Evolutionary conservation across 2,888 invertebrate species (phyloP), one percentile per base, ranked within the genome.

Genomic region (Rhodophaea formosa): DNA sequence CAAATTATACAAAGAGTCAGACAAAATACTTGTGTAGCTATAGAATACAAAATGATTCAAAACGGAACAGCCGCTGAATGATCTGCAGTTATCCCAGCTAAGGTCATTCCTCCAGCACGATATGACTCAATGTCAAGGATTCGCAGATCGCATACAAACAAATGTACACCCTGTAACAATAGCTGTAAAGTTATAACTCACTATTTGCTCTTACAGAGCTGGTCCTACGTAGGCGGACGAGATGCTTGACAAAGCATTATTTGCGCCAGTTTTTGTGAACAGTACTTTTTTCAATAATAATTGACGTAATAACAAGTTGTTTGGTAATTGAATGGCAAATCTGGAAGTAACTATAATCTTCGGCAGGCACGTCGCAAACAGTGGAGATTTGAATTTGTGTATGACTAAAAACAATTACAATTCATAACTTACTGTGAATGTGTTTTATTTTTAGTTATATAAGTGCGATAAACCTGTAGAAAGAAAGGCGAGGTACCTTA

Each of bases 91-190:
- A 52, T 52, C 42, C 17, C 51, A 46, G 35, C 43, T 47, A 59
- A 62, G 63, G 64, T 64, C 63, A 68, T 57, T 57, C 67, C 65
- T 61, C 61, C 61, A 64, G 60, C 58, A 59, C 64, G 64, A 65
- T 69, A 59, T 63, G 68, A 62, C 63, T 61, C 77, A 76, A 74
- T 76, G 75, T 75, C 77, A 75, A 77, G 75, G 77, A 71, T 66
- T 58, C 60, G 57, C 43, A 51, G 58, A 65, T 46, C 57, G 53
- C 46, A 45, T 44, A 63, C 47, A 61, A 57, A 52, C 54, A 45
- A 69, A 57, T 63, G 58, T 66, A 59, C 62, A 65, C 65, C 59
- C 56, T 70, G 64, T 49, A 53, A 2, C 39, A 8, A 57, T 57
- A 39, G 58, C 17, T 51, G 32, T 45, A 68, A 57, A 63, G 69